phyloP scores from a whole-genome alignment of 2,797 vertebrate genomes.

The Protonibea diacanthus region DNA sequence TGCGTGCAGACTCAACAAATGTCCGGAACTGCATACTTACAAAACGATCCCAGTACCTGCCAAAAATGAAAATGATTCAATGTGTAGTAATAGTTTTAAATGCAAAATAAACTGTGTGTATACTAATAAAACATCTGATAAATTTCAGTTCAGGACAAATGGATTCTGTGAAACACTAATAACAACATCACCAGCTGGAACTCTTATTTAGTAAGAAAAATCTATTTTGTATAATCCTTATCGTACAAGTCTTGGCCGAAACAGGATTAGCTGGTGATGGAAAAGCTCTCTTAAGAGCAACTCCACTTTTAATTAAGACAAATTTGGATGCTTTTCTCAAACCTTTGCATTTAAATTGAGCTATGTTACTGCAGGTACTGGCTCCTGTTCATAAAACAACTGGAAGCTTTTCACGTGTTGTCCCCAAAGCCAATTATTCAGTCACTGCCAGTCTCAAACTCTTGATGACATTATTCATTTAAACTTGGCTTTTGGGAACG shows the following conservation, averaged over 20 bases:
- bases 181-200: neutral
- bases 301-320: neutral
- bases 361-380: neutral
- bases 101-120: neutral
- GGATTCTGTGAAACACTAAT: neutral
- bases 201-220: neutral
- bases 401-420: neutral
- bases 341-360: neutral
- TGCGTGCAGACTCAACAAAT: neutral
- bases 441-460: constrained; percentile 10
- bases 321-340: neutral
- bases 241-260: neutral
- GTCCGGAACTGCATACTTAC: neutral
- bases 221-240: neutral
- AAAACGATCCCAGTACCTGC: neutral
- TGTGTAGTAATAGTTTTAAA: neutral
- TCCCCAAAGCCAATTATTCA: constrained; percentile 1
- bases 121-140: neutral
- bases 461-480: constrained; percentile 42
- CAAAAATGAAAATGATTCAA: neutral
- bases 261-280: neutral
- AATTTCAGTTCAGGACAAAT: neutral
- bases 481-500: constrained; percentile 46
- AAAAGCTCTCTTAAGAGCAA: neutral
- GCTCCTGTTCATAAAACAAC: neutral